These are phyloP conservation scores for Holacanthus passer DNA, from an alignment of 2,113 vertebrate genomes.

Conservation along the genomic window DNA sequence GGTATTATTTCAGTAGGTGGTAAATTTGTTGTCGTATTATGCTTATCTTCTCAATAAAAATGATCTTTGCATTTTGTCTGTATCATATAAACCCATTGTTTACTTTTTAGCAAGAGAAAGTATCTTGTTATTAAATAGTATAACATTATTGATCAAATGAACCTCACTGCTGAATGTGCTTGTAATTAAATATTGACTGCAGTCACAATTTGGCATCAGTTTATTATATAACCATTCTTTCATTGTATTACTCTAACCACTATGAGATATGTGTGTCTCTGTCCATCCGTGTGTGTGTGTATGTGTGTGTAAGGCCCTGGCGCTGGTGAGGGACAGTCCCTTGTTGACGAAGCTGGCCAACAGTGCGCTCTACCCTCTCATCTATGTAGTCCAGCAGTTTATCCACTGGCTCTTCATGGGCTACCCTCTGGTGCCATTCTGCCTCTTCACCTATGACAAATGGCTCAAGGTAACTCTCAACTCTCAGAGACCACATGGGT, in stretches of 20 bases:
- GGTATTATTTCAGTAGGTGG: background rate
- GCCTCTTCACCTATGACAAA: conserved; percentile 96
- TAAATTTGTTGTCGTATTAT: background rate
- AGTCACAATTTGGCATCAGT: conserved; percentile 8
- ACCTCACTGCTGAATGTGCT: conserved; percentile 12
- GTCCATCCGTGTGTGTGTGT: conserved; percentile 14
- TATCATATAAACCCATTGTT: conserved; percentile 8
- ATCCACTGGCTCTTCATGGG: conserved; percentile 98
- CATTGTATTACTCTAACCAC: conserved; percentile 1
- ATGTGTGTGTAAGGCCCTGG: conserved; percentile 79
- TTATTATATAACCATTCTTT: conserved; percentile 10
- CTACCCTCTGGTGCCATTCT: conserved; percentile 94
- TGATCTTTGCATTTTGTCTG: background rate
- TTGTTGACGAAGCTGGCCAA: conserved; percentile 83
- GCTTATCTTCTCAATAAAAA: conserved; percentile 1
- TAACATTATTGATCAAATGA: conserved; percentile 27
- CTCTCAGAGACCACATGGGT: background rate
- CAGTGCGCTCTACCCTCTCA: conserved; percentile 85
- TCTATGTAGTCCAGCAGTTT: conserved; percentile 91
- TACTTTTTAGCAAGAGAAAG: background rate
- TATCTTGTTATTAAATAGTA: conserved; percentile 33
- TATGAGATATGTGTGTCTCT: background rate
- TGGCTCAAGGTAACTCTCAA: conserved; percentile 90
- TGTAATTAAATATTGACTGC: conserved; percentile 35
- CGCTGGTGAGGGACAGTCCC: conserved; percentile 89